A percentile compares a stretch with the other conserved stretches of the same genome.
Evolutionary conservation across 1,140 invertebrate species (phyloP).

Genomic region (Anthonomus grandis): DNA sequence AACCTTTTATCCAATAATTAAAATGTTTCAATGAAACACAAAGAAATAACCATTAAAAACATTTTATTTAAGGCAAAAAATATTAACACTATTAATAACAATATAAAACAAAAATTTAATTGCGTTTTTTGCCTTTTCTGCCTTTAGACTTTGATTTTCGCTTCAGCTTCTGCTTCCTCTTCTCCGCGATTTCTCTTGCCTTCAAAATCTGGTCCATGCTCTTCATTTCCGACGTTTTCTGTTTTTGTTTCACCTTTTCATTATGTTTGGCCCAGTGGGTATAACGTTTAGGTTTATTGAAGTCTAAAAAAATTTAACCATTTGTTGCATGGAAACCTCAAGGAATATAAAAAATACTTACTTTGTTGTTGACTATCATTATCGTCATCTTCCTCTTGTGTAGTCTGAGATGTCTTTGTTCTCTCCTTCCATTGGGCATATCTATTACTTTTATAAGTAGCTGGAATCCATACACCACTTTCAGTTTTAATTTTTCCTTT

Average conservation of each 20-base stretch:
- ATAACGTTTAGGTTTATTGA: constrained; percentile 42
- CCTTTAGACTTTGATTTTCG: constrained; percentile 45
- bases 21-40: too few species aligned
- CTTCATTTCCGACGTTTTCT: constrained; percentile 57
- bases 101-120: too few species aligned
- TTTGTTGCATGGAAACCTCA: neutral
- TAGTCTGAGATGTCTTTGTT: constrained; percentile 64
- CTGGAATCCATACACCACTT: constrained; percentile 89
- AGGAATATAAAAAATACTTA: constrained; percentile 5
- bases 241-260: constrained; percentile 56
- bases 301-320: constrained; percentile 10
- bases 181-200: constrained; percentile 56
- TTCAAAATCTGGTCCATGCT: constrained; percentile 70
- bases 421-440: constrained; percentile 87
- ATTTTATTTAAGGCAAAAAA: too few species aligned
- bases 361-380: constrained; percentile 43
- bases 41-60: too few species aligned
- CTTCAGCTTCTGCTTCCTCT: constrained; percentile 49
- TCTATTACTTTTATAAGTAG: constrained; percentile 86
- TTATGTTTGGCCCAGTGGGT: constrained; percentile 62
- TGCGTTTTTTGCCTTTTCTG: constrained; percentile 5
- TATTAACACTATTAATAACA: too few species aligned
- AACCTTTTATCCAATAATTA: too few species aligned
- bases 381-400: constrained; percentile 59
- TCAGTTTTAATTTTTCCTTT: constrained; percentile 89